Evolutionary conservation across 2,888 invertebrate genomes (phyloP).

Genomic region (Uloborus plumipes): DNA sequence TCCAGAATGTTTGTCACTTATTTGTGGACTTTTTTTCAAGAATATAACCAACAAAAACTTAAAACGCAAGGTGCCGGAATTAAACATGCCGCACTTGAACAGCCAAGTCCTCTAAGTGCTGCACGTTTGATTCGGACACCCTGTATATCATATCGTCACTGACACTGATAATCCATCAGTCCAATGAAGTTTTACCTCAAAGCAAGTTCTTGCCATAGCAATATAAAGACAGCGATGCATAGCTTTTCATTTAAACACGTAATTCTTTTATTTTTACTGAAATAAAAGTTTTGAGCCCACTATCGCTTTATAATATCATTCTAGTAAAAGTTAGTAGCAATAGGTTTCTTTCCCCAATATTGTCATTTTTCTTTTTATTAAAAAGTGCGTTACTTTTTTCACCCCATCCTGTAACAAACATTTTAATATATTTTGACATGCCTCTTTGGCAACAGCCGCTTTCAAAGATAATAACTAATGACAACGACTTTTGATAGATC

Average conservation of each 20-base stretch:
- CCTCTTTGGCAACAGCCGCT: slow-evolving; percentile 49
- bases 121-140: no score
- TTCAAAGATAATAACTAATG: slow-evolving; percentile 53
- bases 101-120: no score
- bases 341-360: slow-evolving; percentile 18
- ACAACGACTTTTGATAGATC: slow-evolving; percentile 52
- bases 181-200: no score
- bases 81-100: no score
- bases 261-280: neutral
- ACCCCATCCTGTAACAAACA: slow-evolving; percentile 32
- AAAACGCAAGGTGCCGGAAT: no score
- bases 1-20: no score
- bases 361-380: slow-evolving; percentile 45
- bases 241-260: neutral
- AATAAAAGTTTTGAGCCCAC: neutral
- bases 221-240: no score
- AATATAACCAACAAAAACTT: no score
- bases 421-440: slow-evolving; percentile 63
- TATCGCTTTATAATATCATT: neutral
- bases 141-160: no score
- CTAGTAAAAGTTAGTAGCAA: neutral
- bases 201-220: no score
- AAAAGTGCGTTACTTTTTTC: slow-evolving; percentile 25
- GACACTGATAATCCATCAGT: no score
- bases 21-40: no score